Percentiles rank a stretch among this genome's conserved stretches.
Evolutionary conservation across 64 coral and sea anemone species (phyloP).

Genomic region (Platygyra sinensis): DNA sequence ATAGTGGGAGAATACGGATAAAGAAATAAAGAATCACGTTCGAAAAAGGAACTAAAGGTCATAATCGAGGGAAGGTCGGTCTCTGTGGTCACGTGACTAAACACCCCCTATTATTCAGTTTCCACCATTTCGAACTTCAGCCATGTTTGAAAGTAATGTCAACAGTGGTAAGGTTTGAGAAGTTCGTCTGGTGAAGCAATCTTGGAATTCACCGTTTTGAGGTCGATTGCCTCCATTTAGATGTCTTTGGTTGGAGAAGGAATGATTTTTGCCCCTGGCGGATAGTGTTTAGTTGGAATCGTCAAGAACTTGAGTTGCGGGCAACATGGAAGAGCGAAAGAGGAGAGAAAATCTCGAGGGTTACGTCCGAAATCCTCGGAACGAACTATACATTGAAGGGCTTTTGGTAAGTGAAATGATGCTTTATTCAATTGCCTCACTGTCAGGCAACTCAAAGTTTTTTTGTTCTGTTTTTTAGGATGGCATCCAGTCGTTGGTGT

Average conservation of each 20-base stretch:
- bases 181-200: constrained; percentile 60
- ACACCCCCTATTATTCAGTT: constrained; percentile 74
- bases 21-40: neutral
- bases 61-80: constrained; percentile 4
- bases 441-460: constrained; percentile 21
- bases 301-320: constrained; percentile 41
- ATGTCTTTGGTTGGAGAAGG: constrained; percentile 75
- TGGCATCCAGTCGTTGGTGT: constrained; percentile 92
- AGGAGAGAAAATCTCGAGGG: constrained; percentile 85
- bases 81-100: constrained; percentile 80
- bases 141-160: constrained; percentile 99
- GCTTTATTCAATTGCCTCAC: neutral
- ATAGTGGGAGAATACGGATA: neutral
- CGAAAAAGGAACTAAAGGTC: neutral
- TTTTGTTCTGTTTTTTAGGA: constrained; percentile 69
- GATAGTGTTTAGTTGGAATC: constrained; percentile 62
- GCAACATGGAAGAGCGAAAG: constrained; percentile 80
- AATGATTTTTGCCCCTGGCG: constrained; percentile 67
- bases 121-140: constrained; percentile 77
- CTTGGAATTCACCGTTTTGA: constrained; percentile 47
- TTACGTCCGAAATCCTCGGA: constrained; percentile 79
- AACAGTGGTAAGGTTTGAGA: constrained; percentile 80
- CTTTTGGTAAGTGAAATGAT: constrained; percentile 88
- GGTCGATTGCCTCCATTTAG: constrained; percentile 67
- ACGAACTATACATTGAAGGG: constrained; percentile 87